A percentile compares a stretch with the other conserved stretches of the same genome.
Evolutionary conservation across 2,888 invertebrate genomes (phyloP).

Genomic region (Mythimna loreyi): DNA sequence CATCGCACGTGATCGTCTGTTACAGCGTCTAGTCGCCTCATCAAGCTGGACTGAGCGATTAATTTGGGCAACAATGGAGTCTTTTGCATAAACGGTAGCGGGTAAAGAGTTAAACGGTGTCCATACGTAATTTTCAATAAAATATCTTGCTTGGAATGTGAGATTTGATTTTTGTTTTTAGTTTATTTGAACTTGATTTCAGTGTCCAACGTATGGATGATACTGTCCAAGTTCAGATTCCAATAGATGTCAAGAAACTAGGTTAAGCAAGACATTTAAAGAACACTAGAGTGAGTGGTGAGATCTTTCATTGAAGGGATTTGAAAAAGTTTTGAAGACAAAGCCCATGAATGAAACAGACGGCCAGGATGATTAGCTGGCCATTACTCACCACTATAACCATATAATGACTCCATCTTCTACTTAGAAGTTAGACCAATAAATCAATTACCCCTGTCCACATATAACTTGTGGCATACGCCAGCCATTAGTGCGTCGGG

Average conservation of each 20-base stretch:
- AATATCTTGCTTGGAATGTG: background rate
- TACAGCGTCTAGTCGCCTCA: constrained; percentile 86
- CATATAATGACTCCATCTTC: constrained; percentile 28
- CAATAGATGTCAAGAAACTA: background rate
- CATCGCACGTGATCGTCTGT: constrained; percentile 89
- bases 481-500: constrained; percentile 82
- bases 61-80: constrained; percentile 76
- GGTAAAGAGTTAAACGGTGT: background rate
- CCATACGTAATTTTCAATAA: background rate
- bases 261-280: too few relatives aligned
- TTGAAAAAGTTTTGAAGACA: background rate
- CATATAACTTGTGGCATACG: constrained; percentile 67
- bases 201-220: background rate
- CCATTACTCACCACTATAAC: constrained; percentile 36
- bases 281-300: background rate
- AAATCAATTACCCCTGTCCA: constrained; percentile 47
- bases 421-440: constrained; percentile 38
- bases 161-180: too few relatives aligned
- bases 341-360: background rate
- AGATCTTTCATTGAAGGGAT: background rate
- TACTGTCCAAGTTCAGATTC: background rate
- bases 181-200: background rate
- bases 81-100: constrained; percentile 64
- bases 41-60: constrained; percentile 80
- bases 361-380: constrained; percentile 2